Percentiles rank a stretch among this genome's conserved stretches.
Evolutionary conservation across 2,113 vertebrate species (phyloP).

Genomic region (Seriola aureovittata): DNA sequence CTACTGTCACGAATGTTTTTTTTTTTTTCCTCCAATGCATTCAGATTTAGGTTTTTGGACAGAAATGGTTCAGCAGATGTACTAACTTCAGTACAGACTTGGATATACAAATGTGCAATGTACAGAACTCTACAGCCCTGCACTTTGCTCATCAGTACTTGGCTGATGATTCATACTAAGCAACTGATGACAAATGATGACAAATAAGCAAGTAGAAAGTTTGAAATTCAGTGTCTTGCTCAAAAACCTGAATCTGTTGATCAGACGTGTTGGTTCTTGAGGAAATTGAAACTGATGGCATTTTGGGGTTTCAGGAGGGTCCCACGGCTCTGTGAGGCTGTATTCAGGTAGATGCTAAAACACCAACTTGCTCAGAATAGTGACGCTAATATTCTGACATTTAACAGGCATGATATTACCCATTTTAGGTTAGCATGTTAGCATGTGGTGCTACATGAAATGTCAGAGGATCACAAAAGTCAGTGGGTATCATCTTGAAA

Average conservation of each 20-base stretch:
- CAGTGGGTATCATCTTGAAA: neutral
- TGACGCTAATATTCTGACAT: too few species aligned
- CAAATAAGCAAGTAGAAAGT: neutral
- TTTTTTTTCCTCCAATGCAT: neutral
- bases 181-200: neutral
- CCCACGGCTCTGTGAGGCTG: too few species aligned
- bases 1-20: constrained; percentile 28
- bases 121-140: neutral
- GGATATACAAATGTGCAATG: constrained; percentile 21
- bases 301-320: neutral
- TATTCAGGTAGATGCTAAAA: too few species aligned
- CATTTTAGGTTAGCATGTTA: too few species aligned
- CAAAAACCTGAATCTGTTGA: neutral
- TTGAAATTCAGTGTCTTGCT: neutral
- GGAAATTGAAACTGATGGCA: neutral
- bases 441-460: too few species aligned
- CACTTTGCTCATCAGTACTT: neutral
- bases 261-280: neutral
- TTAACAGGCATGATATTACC: too few species aligned
- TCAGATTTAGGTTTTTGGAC: constrained; percentile 15
- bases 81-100: neutral
- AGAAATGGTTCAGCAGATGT: constrained; percentile 31
- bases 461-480: neutral
- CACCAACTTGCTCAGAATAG: too few species aligned
- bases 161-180: neutral